These are phyloP conservation scores for Centropus bengalensis DNA, from an alignment of 2,113 vertebrate genomes.

Conservation along the genomic window DNA sequence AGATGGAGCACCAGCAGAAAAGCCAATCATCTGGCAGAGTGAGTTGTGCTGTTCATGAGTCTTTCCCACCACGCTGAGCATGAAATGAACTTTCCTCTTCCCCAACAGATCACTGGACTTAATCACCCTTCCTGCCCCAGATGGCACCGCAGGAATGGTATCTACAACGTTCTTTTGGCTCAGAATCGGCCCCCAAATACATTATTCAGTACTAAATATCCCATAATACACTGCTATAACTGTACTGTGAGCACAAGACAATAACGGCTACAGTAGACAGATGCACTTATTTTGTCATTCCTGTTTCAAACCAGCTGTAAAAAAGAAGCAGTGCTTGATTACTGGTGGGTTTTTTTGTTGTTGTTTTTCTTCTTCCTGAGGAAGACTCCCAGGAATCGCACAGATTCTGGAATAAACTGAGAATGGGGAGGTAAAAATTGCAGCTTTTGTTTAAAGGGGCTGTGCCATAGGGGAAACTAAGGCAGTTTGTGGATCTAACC, in stretches of 20 bases:
- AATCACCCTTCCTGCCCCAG: not conserved
- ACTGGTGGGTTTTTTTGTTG: not conserved
- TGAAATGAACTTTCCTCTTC: not conserved
- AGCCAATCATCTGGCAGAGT: not conserved
- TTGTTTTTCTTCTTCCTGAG: not conserved
- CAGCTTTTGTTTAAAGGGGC: not conserved
- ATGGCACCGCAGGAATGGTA: not conserved
- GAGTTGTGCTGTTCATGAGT: not conserved
- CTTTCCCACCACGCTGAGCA: not conserved
- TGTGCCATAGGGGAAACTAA: not conserved
- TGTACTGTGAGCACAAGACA: not conserved
- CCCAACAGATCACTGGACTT: not conserved
- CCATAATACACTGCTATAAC: not conserved
- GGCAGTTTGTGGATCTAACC: not conserved
- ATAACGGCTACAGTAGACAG: not conserved
- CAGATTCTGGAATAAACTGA: not conserved
- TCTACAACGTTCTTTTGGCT: not conserved
- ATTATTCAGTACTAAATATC: constrained; percentile 11
- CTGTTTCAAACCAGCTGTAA: constrained; percentile 40
- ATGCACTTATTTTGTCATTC: constrained; percentile 31
- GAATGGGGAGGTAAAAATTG: not conserved
- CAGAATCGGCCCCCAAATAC: not conserved
- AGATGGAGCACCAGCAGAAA: not conserved
- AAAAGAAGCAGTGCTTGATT: constrained; percentile 28
- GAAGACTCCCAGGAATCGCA: constrained; percentile 3